These are phyloP conservation scores for Phrynocephalus forsythii DNA, from an alignment of 2,797 vertebrate species.

Conservation along the genomic window DNA sequence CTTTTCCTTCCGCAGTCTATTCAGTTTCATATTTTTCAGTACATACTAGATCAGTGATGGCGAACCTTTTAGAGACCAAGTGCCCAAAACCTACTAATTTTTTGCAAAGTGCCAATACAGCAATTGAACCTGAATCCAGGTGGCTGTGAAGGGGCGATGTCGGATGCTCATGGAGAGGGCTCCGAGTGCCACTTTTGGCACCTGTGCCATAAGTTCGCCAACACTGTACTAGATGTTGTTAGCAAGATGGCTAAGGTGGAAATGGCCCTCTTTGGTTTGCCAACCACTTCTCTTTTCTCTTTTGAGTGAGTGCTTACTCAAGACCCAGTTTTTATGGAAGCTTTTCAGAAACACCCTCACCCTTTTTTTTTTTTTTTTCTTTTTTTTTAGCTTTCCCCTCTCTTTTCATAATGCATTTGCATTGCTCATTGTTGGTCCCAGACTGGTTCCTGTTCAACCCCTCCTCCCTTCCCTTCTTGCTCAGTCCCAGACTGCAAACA, in stretches of 20 bases:
- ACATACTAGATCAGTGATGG: too few relatives aligned
- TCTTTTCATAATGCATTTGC: not conserved
- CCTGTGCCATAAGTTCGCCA: too few relatives aligned
- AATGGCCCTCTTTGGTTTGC: not conserved
- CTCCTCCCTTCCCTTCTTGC: not conserved
- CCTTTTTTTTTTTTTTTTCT: not conserved
- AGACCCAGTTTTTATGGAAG: not conserved
- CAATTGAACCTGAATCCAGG: too few relatives aligned
- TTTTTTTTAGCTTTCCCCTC: not conserved
- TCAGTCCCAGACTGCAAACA: too few relatives aligned
- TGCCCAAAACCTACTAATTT: too few relatives aligned
- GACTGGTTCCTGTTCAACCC: too few relatives aligned
- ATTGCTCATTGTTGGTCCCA: not conserved
- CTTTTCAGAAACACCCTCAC: not conserved
- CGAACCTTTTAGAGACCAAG: too few relatives aligned
- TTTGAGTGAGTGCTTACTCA: not conserved
- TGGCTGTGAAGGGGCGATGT: too few relatives aligned
- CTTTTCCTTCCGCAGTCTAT: not conserved
- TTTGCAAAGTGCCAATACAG: too few relatives aligned
- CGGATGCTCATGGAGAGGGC: too few relatives aligned
- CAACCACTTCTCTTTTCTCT: not conserved
- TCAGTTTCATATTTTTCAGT: not conserved
- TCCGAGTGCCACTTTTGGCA: too few relatives aligned
- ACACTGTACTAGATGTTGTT: not conserved
- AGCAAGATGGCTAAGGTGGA: not conserved